These are phyloP conservation scores for Onychomys leucogaster DNA, from an alignment of 2,797 vertebrate species.

Conservation along the genomic window DNA sequence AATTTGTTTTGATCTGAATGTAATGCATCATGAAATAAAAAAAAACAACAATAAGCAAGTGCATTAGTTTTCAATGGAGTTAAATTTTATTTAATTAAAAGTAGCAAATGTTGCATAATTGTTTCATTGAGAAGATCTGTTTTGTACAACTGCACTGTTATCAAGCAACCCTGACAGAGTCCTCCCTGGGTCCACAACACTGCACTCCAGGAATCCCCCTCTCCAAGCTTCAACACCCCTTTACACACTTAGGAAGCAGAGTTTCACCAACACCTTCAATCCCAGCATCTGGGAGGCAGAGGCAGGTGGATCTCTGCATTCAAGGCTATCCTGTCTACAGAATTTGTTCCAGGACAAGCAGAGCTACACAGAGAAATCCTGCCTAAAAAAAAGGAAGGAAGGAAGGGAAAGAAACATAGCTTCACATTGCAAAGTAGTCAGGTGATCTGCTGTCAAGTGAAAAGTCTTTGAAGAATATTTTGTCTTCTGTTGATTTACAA, in stretches of 20 bases:
- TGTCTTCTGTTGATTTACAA: conserved; percentile 64
- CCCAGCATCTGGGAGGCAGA: neutral
- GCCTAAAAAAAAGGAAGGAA: neutral
- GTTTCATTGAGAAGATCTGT: conserved; percentile 67
- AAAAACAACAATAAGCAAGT: conserved; percentile 47
- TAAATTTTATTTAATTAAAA: conserved; percentile 77
- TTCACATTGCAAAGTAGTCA: neutral
- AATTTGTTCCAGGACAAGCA: neutral
- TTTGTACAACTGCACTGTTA: conserved; percentile 62
- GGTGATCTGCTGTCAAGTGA: neutral
- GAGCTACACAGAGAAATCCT: neutral
- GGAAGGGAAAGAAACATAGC: neutral
- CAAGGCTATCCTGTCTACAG: neutral
- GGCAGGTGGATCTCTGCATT: neutral
- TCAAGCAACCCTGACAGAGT: conserved; percentile 59
- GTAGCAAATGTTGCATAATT: conserved; percentile 73
- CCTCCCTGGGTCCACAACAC: neutral
- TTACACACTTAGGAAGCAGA: neutral
- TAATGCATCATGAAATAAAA: conserved; percentile 47
- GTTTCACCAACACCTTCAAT: neutral
- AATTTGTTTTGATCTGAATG: neutral
- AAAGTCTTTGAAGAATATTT: conserved; percentile 40
- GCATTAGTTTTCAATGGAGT: conserved; percentile 60
- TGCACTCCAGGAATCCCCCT: neutral
- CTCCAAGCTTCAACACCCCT: neutral